Conservation (phyloP, 2,888 invertebrate species). For the Polyommatus icarus region DNA sequence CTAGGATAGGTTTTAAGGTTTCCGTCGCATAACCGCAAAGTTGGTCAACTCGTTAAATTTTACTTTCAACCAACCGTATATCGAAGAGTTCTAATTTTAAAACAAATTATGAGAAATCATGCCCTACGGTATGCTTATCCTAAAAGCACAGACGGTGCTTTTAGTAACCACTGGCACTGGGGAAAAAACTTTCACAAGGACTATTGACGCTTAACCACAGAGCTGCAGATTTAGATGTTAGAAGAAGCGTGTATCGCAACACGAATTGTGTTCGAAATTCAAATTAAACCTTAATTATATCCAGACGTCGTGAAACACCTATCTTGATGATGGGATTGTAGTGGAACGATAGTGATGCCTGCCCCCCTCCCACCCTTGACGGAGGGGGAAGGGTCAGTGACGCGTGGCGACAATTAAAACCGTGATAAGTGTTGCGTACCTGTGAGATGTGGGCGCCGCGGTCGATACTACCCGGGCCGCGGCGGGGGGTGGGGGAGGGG, state of each 20-base stretch:
- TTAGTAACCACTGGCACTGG: not conserved
- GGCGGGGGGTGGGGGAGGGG: constrained; percentile 49
- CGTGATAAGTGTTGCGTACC: constrained; percentile 79
- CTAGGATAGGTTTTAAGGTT: constrained; percentile 20
- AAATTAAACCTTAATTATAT: not conserved
- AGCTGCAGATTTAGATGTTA: too few species aligned
- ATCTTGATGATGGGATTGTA: not conserved
- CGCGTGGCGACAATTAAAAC: constrained; percentile 79
- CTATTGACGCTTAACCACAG: too few species aligned
- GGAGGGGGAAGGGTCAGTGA: constrained; percentile 63
- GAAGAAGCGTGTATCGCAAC: not conserved
- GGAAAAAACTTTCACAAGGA: not conserved
- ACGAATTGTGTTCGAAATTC: not conserved
- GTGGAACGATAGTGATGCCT: not conserved
- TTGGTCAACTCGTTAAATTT: not conserved
- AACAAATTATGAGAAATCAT: not conserved
- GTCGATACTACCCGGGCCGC: constrained; percentile 60
- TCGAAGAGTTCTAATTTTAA: not conserved
- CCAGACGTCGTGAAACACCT: not conserved
- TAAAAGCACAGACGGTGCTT: not conserved
- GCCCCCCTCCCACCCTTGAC: not conserved
- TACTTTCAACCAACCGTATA: not conserved
- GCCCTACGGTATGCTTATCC: not conserved
- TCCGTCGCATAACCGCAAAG: not conserved
- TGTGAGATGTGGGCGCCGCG: constrained; percentile 77